Percentiles rank a stretch among this genome's conserved stretches.
Evolutionary conservation across 1,140 invertebrate species (phyloP).

Genomic region (Calephelis virginiensis): DNA sequence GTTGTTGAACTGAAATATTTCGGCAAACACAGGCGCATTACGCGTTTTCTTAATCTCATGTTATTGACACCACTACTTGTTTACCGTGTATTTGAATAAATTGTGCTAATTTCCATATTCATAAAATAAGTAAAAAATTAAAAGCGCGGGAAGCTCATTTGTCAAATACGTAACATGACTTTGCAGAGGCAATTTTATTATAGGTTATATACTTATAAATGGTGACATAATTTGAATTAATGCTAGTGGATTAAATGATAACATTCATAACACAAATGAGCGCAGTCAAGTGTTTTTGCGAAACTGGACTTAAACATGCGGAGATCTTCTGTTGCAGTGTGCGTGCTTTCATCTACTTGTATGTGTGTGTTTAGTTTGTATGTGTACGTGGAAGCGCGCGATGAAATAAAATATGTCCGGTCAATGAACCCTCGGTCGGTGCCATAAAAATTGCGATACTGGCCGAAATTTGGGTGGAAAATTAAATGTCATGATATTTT

Average conservation of each 20-base stretch:
- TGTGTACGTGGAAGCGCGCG: constrained; percentile 76
- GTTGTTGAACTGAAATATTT: constrained; percentile 78
- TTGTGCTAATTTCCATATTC: constrained; percentile 10
- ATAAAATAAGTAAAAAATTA: constrained; percentile 15
- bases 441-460: constrained; percentile 77
- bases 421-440: constrained; percentile 74
- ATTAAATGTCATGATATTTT: constrained; percentile 37
- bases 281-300: constrained; percentile 65
- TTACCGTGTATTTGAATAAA: constrained; percentile 37
- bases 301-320: constrained; percentile 68
- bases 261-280: constrained; percentile 64
- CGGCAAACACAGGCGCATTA: constrained; percentile 73
- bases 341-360: constrained; percentile 52
- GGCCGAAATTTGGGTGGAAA: constrained; percentile 68
- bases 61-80: constrained; percentile 50
- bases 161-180: constrained; percentile 5
- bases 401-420: constrained; percentile 78
- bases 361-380: constrained; percentile 57
- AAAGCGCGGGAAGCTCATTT: background rate
- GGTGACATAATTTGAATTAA: constrained; percentile 50
- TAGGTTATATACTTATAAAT: constrained; percentile 14
- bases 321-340: constrained; percentile 56
- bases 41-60: constrained; percentile 62
- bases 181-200: background rate
- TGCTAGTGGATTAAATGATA: constrained; percentile 53